A percentile compares a stretch with the other conserved stretches of the same genome.
Evolutionary conservation across 1,140 invertebrate species (phyloP).

Genomic region (Panagrolaimus sp.): DNA sequence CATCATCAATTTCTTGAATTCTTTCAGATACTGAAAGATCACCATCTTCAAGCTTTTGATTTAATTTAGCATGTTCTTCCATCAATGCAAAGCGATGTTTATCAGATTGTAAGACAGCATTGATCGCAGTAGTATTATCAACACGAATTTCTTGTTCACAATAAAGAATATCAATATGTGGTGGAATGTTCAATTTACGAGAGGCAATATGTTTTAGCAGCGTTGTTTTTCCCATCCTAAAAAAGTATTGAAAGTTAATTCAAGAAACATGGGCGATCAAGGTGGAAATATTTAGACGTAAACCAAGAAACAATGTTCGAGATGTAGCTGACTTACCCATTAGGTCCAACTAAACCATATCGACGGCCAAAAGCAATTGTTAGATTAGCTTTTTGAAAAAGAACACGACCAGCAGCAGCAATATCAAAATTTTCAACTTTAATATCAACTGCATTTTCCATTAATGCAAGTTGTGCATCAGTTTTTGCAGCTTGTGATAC

Average conservation of each 20-base stretch:
- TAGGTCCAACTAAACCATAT: slow-evolving; percentile 96
- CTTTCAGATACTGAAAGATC: slow-evolving; percentile 69
- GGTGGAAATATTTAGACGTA: too few species aligned
- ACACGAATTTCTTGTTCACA: slow-evolving; percentile 91
- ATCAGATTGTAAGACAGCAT: slow-evolving; percentile 70
- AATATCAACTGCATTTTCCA: slow-evolving; percentile 93
- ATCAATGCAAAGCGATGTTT: slow-evolving; percentile 76
- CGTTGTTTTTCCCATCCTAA: slow-evolving; percentile 87
- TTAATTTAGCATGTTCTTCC: slow-evolving; percentile 74
- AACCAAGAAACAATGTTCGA: too few species aligned
- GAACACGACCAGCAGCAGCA: slow-evolving; percentile 88
- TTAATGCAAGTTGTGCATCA: slow-evolving; percentile 72
- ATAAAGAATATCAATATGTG: slow-evolving; percentile 90
- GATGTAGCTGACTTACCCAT: slow-evolving; percentile 71
- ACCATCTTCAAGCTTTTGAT: slow-evolving; percentile 67
- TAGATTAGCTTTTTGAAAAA: slow-evolving; percentile 92
- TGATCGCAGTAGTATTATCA: slow-evolving; percentile 81
- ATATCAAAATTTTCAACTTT: slow-evolving; percentile 97
- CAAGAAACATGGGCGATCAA: too few species aligned
- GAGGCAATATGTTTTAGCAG: slow-evolving; percentile 76
- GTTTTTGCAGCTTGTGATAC: slow-evolving; percentile 83
- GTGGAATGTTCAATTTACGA: slow-evolving; percentile 79
- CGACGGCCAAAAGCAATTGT: slow-evolving; percentile 85
- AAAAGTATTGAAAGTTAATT: background rate
- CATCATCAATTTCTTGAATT: slow-evolving; percentile 76